Percentiles rank a stretch among this genome's conserved stretches.
phyloP scores from a whole-genome alignment of 2,113 vertebrate genomes.

The Caretta caretta region DNA sequence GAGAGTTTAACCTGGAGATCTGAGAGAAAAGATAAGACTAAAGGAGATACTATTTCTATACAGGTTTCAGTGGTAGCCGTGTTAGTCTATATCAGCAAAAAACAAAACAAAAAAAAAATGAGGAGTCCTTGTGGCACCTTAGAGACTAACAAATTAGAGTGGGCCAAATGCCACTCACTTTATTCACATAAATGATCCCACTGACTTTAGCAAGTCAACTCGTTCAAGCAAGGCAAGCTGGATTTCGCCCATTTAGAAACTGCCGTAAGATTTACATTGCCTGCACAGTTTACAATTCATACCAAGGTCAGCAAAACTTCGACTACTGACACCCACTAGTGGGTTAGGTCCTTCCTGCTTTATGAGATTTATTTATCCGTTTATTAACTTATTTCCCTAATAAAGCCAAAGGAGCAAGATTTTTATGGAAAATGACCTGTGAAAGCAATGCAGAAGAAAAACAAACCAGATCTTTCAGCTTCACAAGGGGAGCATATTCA shows the following conservation, averaged over 20 bases:
- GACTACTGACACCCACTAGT: neutral
- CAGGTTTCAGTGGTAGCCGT: neutral
- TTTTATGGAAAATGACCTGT: slow-evolving; percentile 48
- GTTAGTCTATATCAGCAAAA: too few relatives aligned
- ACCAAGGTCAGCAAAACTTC: neutral
- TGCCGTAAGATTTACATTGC: neutral
- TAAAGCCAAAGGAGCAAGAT: slow-evolving; percentile 38
- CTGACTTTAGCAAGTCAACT: neutral
- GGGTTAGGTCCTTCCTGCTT: neutral
- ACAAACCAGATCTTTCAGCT: slow-evolving; percentile 42
- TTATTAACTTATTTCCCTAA: slow-evolving; percentile 47
- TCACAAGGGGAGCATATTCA: slow-evolving; percentile 18
- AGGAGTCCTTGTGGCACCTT: too few relatives aligned
- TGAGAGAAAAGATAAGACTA: neutral
- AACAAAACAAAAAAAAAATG: too few relatives aligned
- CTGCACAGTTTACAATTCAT: neutral
- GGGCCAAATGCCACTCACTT: neutral
- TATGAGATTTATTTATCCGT: slow-evolving; percentile 34
- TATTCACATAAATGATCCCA: neutral
- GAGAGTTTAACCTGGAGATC: neutral
- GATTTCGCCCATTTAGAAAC: neutral
- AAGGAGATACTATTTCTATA: neutral
- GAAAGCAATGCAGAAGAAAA: slow-evolving; percentile 50
- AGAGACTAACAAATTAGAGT: too few relatives aligned
- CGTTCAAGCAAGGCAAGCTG: neutral